Percentiles rank a stretch among this genome's conserved stretches.
phyloP scores from a whole-genome alignment of 2,888 invertebrate species.

The Timandra comae region DNA sequence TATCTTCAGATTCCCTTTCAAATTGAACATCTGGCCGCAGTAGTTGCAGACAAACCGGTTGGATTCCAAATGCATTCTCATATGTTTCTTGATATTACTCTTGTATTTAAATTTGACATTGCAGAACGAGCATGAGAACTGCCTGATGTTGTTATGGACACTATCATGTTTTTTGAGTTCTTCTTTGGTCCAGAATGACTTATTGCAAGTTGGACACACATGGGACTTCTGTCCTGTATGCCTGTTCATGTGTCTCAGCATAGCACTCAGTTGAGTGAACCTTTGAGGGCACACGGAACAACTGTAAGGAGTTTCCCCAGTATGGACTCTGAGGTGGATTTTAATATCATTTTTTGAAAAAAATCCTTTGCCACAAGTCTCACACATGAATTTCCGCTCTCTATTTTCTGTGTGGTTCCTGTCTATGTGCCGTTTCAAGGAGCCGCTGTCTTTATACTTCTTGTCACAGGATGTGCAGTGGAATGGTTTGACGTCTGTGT shows the following conservation, averaged over 20 bases:
- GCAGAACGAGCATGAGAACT: constrained; percentile 54
- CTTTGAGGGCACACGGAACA: constrained; percentile 45
- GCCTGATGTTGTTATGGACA: constrained; percentile 49
- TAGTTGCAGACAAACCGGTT: constrained; percentile 52
- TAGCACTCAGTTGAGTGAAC: constrained; percentile 49
- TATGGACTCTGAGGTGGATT: constrained; percentile 55
- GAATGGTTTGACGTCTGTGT: constrained; percentile 45
- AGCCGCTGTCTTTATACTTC: constrained; percentile 45
- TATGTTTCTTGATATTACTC: constrained; percentile 69
- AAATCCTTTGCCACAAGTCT: constrained; percentile 59
- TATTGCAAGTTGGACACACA: constrained; percentile 45
- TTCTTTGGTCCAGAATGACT: constrained; percentile 52
- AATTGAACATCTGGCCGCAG: constrained; percentile 57
- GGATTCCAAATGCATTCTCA: constrained; percentile 47
- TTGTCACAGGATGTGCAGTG: constrained; percentile 48
- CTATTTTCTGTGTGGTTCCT: constrained; percentile 41
- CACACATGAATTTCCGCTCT: constrained; percentile 50
- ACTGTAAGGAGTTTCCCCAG: constrained; percentile 57
- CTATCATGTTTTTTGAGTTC: constrained; percentile 45
- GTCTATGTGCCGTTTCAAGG: constrained; percentile 45
- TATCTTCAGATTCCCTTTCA: constrained; percentile 67
- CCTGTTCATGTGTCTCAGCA: constrained; percentile 43
- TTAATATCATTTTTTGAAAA: constrained; percentile 46
- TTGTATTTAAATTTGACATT: constrained; percentile 66
- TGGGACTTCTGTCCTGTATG: constrained; percentile 47